These are phyloP conservation scores for Apteryx owenii DNA, from an alignment of 2,113 vertebrate genomes.

Conservation along the genomic window DNA sequence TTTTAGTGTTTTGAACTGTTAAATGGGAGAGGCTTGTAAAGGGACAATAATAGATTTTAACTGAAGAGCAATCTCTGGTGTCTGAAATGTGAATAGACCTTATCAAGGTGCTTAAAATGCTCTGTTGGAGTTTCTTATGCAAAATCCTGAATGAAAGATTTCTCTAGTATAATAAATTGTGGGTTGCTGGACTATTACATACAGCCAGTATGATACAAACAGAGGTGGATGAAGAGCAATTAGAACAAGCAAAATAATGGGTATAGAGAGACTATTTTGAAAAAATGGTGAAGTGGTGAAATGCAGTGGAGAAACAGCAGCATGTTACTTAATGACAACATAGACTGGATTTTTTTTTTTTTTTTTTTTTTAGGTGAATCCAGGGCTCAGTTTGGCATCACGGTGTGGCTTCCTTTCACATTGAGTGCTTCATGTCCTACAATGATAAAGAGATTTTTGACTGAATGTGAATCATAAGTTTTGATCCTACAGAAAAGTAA, in stretches of 20 bases:
- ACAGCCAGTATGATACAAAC: neutral
- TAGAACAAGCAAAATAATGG: neutral
- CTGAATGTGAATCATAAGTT: neutral
- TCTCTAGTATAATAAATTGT: neutral
- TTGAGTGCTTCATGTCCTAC: neutral
- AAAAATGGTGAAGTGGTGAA: neutral
- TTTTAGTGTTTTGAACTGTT: conserved; percentile 31
- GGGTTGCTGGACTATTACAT: neutral
- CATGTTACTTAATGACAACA: neutral
- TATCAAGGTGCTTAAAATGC: conserved; percentile 42
- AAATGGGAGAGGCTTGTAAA: conserved; percentile 35
- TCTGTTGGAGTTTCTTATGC: neutral
- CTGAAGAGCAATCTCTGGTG: conserved; percentile 70
- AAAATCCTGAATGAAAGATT: neutral
- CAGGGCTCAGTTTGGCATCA: neutral
- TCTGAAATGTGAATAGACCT: conserved; percentile 58
- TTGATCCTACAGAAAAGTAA: neutral
- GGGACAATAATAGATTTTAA: conserved; percentile 62
- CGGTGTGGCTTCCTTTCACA: neutral
- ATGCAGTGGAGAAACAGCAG: neutral
- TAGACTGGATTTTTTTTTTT: neutral
- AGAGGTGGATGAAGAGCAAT: neutral
- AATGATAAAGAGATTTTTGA: neutral
- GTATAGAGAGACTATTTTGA: neutral
- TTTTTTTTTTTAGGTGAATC: neutral